phyloP scores from a whole-genome alignment of 2,797 vertebrate species.

The Corythornis leucogaster region DNA sequence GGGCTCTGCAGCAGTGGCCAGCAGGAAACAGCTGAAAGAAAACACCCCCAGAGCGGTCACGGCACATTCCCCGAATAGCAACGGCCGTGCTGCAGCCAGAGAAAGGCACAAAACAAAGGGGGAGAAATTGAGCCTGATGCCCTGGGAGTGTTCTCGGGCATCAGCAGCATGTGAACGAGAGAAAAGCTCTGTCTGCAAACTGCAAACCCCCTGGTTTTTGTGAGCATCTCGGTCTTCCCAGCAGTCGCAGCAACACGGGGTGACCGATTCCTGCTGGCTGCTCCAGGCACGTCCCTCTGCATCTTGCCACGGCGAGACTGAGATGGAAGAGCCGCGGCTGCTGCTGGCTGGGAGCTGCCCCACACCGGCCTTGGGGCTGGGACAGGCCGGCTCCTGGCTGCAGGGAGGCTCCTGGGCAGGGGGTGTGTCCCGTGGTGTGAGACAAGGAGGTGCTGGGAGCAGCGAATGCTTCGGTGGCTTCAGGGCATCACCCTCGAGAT shows the following conservation, averaged over 20 bases:
- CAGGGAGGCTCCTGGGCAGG: background rate
- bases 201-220: background rate
- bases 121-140: background rate
- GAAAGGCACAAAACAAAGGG: background rate
- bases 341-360: background rate
- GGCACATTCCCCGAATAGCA: constrained; percentile 23
- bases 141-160: background rate
- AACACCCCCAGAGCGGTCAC: background rate
- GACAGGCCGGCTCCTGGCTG: background rate
- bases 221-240: background rate
- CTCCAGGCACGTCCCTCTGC: background rate
- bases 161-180: background rate
- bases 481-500: too few relatives aligned
- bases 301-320: background rate
- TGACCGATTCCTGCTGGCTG: background rate
- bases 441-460: too few relatives aligned
- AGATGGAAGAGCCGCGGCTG: background rate
- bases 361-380: rapidly evolving
- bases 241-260: background rate
- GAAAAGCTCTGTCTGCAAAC: background rate
- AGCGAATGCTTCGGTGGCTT: too few relatives aligned
- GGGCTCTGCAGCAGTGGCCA: background rate
- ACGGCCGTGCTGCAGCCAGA: background rate
- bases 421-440: background rate
- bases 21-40: constrained; percentile 20